Evolutionary conservation across 2,113 vertebrate species (phyloP).

Genomic region (Forbesichthys papilliferus): DNA sequence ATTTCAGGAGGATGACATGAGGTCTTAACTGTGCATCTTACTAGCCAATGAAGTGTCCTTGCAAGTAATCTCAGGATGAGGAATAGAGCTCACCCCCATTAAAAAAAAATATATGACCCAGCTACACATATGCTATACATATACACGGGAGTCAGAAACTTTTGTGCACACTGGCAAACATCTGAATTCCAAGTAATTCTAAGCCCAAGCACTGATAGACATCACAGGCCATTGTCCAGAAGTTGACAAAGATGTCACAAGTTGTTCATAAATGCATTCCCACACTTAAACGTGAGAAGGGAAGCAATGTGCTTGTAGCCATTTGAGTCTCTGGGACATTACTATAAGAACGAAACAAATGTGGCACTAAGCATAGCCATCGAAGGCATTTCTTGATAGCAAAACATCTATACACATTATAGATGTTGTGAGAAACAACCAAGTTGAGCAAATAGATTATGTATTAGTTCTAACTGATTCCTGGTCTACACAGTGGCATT

Average conservation of each 20-base stretch:
- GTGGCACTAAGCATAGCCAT: neutral
- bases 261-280: conserved; percentile 2
- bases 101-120: neutral
- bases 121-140: neutral
- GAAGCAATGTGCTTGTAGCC: neutral
- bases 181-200: conserved; percentile 13
- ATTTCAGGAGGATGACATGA: neutral
- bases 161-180: conserved; percentile 4
- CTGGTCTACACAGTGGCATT: neutral
- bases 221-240: neutral
- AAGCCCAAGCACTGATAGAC: neutral
- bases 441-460: neutral
- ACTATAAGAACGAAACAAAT: neutral
- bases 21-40: neutral
- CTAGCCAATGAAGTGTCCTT: neutral
- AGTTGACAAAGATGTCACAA: neutral
- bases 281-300: neutral
- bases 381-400: neutral
- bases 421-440: no score
- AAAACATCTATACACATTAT: neutral
- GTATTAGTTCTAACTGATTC: neutral
- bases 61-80: neutral
- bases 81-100: neutral
- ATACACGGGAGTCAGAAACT: neutral
- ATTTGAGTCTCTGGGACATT: neutral